Base-by-base conservation (phyloP, 1,140 invertebrate species). In the Zaprionus africanus region DNA sequence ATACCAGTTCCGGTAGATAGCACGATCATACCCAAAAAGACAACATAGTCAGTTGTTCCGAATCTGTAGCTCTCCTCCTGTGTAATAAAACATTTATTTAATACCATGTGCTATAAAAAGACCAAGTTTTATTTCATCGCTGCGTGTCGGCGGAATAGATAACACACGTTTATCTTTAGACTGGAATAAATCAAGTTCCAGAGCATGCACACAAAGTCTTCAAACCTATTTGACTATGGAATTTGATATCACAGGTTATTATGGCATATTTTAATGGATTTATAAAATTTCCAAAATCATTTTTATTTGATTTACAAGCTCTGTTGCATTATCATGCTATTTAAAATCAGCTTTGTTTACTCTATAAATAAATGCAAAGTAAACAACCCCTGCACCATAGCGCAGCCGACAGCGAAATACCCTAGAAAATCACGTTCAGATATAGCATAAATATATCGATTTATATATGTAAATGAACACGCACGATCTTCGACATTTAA, bases 1-100 rank as follows among this genome's bases (percentile, higher is more conserved):
- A 97, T 76, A 0, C 97, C 97, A 7, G 96, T 96, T 2, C 93
- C 93, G 5, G 95, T 95, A 1, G 96, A 96, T 1, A 95, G 82
- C 0, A 94, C 72, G 56, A 96, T 93, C 93, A 96, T 95, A 4
- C 93, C 88, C 13, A 93, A 93, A 82, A 96, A 96, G 4, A 95
- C 94, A 12, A 93, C 92, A 81, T 95, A 96, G 88, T 96, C 95
- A 0, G 94, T 90, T 19, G 92, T 82, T 34, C 90, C 87, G 56
- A 94, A 94, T 38, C 86, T 71, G 65, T 70, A 90, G 67, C 34
- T 73, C 2, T 82, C 63, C 43, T 49, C 53, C 49, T 74, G 71
- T 74, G 71, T 22, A 76, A 56, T 57, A 36, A 67, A 77, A 28
- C 7, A 71, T 71, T 71, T 46, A 61, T 65, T 60, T 46, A 22